Evolutionary conservation across 1,140 invertebrate species (phyloP), one percentile per base, ranked within the genome.

Genomic region (Penaeus chinensis): DNA sequence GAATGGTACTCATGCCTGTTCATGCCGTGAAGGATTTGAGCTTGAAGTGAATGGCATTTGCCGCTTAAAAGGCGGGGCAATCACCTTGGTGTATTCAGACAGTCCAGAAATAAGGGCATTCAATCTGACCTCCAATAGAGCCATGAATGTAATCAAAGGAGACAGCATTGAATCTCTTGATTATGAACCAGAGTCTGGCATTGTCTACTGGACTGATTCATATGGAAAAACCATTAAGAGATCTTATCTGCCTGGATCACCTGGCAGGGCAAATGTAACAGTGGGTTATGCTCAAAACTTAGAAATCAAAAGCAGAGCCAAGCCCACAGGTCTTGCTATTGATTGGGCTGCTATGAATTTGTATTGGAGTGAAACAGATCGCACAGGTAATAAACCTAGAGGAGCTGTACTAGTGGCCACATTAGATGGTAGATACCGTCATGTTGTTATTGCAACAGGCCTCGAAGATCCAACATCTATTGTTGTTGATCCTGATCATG

Each of bases 281-380:
- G 90, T 91, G 69, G 97, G 97, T 60, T 97, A 94, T 92, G 95
- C 97, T 0, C 98, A 99, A 92, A 96, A 98, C 92, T 92, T 99
- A 1, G 95, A 96, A 89, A 95, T 93, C 1, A 91, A 91, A 60
- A 90, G 89, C 16, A 95, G 95, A 86, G 94, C 95, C 0, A 96
- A 96, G 91, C 96, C 97, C 0, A 96, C 96, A 0, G 95, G 95
- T 16, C 92, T 99, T 0, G 96, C 97, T 1, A 94, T 99, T 0
- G 98, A 99, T 92, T 99, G 97, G 96, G 94, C 98, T 22, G 96
- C 95, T 11, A 96, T 96, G 79, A 99, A 99, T 92, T 92, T 99
- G 0, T 99, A 98, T 91, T 99, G 98, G 97, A 96, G 96, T 0
- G 98, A 99, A 92, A 94, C 95, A 0, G 96, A 97, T 90, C 91